Conservation (phyloP, 92 coral and sea anemone species). For the Micromussa lordhowensis region DNA sequence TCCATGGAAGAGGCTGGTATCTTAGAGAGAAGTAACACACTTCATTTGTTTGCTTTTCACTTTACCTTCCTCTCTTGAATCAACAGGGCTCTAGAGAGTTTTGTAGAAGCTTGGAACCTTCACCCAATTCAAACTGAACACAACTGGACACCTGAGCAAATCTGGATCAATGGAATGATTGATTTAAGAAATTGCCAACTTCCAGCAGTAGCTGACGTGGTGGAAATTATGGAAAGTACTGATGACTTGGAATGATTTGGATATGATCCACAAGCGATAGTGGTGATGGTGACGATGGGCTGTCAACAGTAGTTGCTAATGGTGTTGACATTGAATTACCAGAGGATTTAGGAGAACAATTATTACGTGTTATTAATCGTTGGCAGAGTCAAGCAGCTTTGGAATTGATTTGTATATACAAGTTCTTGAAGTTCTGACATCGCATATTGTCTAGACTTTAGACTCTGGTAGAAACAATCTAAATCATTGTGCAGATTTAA, state of each 20-base stretch:
- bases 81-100: conserved; percentile 47
- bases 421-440: conserved; percentile 42
- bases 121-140: conserved; percentile 68
- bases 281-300: conserved; percentile 66
- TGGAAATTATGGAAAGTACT: background rate
- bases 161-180: conserved; percentile 69
- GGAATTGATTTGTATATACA: conserved; percentile 52
- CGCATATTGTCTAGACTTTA: too few species aligned
- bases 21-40: conserved; percentile 46
- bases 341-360: conserved; percentile 27
- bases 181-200: conserved; percentile 28
- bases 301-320: conserved; percentile 61
- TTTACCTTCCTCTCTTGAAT: conserved; percentile 50
- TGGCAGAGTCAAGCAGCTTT: conserved; percentile 51
- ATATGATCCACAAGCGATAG: conserved; percentile 10
- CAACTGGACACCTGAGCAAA: conserved; percentile 64
- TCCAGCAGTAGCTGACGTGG: background rate
- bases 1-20: conserved; percentile 60
- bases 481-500: too few species aligned
- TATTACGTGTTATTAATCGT: conserved; percentile 39
- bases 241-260: conserved; percentile 18
- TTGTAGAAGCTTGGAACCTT: conserved; percentile 61
- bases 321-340: conserved; percentile 48
- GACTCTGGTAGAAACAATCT: too few species aligned
- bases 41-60: conserved; percentile 47